phyloP scores from a whole-genome alignment of 2,113 vertebrate genomes.

The Rattus norvegicus region DNA sequence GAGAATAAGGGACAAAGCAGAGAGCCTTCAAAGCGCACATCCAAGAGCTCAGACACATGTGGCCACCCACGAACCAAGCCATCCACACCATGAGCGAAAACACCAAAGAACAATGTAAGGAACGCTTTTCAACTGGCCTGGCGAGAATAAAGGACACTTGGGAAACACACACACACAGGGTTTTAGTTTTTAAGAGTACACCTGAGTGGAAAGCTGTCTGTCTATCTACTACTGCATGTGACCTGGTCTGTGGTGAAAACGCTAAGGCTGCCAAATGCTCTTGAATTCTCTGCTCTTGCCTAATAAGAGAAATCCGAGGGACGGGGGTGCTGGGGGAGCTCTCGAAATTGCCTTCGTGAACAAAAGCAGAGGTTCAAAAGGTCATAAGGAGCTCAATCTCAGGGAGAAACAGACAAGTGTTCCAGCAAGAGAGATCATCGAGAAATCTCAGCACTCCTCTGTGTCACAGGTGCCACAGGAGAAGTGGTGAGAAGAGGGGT shows the following conservation, averaged over 20 bases:
- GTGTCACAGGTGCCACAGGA: background rate
- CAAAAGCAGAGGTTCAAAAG: conserved; percentile 72
- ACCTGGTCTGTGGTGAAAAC: conserved; percentile 60
- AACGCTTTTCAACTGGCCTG: background rate
- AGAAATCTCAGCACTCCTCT: background rate
- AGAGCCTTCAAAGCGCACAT: background rate
- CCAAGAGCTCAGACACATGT: background rate
- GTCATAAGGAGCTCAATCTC: conserved; percentile 24
- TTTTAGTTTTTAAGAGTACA: conserved; percentile 39
- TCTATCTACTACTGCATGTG: background rate
- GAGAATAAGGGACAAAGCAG: background rate
- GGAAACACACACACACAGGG: background rate
- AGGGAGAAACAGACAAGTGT: background rate
- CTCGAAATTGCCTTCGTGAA: conserved; percentile 52
- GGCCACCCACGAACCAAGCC: background rate
- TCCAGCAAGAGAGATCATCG: background rate
- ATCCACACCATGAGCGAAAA: conserved; percentile 24
- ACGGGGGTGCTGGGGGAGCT: conserved; percentile 23
- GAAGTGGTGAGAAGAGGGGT: background rate
- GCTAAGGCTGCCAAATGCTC: conserved; percentile 16
- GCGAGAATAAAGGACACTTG: background rate
- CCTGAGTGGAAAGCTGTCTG: conserved; percentile 29
- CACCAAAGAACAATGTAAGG: background rate
- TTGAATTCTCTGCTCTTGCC: conserved; percentile 47
- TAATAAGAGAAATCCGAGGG: conserved; percentile 1